These are phyloP conservation scores for Stigmatopora nigra DNA, from an alignment of 2,113 vertebrate genomes.

Conservation along the genomic window DNA sequence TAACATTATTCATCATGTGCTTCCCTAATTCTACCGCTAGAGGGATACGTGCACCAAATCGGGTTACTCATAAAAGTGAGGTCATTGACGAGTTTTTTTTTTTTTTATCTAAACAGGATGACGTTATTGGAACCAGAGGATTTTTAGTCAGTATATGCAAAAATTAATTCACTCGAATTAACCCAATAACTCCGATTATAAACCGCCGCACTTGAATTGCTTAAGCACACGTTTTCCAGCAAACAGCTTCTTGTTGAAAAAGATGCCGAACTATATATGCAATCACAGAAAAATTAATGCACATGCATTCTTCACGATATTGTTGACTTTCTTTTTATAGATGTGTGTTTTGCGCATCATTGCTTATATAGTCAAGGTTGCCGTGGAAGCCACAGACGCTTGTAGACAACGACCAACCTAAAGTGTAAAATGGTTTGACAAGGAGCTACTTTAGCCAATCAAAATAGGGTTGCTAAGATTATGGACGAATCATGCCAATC, in stretches of 20 bases:
- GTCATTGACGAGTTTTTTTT: background rate
- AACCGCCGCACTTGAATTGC: background rate
- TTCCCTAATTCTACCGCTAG: constrained; percentile 29
- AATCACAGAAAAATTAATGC: background rate
- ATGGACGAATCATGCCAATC: constrained; percentile 38
- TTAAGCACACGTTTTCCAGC: background rate
- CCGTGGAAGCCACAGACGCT: constrained; percentile 71
- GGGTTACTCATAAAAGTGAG: background rate
- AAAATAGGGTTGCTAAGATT: background rate
- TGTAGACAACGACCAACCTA: constrained; percentile 52
- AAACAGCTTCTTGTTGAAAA: background rate
- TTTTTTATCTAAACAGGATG: background rate
- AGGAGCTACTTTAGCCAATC: constrained; percentile 55
- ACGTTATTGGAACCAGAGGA: background rate
- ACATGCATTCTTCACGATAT: background rate
- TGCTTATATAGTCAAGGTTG: constrained; percentile 50
- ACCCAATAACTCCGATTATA: background rate
- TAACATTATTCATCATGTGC: background rate
- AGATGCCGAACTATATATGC: background rate
- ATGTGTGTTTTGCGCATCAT: constrained; percentile 12
- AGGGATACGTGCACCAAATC: constrained; percentile 33
- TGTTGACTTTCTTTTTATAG: background rate
- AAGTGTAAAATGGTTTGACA: constrained; percentile 25
- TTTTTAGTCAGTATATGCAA: background rate
- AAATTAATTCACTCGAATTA: background rate